Conservation (phyloP, 1,140 invertebrate genomes). For the Lithobius niger region DNA sequence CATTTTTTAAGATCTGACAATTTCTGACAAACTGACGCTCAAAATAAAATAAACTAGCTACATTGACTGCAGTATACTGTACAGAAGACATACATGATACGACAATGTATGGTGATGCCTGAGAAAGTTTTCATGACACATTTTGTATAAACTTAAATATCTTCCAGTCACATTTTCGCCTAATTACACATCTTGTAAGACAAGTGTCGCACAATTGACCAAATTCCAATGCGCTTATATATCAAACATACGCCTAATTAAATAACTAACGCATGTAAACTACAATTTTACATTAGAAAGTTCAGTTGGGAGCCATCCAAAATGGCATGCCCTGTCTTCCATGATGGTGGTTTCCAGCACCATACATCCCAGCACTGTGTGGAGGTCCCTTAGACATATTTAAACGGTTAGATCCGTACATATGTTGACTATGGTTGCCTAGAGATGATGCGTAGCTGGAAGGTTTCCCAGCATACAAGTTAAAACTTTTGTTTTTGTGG, state of each 20-base stretch:
- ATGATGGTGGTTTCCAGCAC: neutral
- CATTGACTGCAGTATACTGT: no score
- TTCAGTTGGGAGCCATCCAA: conserved; percentile 4
- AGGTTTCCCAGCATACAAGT: neutral
- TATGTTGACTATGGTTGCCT: neutral
- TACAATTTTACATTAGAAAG: neutral
- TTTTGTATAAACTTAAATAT: neutral
- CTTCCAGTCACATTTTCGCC: neutral
- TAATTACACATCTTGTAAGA: neutral
- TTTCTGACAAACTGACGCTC: no score
- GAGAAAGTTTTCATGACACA: neutral
- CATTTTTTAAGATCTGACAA: neutral
- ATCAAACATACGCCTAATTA: neutral
- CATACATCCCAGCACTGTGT: neutral
- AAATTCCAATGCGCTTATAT: neutral
- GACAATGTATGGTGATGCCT: no score
- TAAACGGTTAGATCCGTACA: neutral
- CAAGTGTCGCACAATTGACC: neutral
- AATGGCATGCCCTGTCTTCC: neutral
- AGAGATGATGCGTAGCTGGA: neutral
- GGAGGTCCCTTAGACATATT: neutral
- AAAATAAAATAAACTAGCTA: no score
- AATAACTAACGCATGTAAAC: neutral
- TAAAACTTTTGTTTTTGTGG: neutral
- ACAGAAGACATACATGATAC: no score